These are phyloP conservation scores for Phoeniculus purpureus DNA, from an alignment of 2,797 vertebrate species.

Conservation along the genomic window DNA sequence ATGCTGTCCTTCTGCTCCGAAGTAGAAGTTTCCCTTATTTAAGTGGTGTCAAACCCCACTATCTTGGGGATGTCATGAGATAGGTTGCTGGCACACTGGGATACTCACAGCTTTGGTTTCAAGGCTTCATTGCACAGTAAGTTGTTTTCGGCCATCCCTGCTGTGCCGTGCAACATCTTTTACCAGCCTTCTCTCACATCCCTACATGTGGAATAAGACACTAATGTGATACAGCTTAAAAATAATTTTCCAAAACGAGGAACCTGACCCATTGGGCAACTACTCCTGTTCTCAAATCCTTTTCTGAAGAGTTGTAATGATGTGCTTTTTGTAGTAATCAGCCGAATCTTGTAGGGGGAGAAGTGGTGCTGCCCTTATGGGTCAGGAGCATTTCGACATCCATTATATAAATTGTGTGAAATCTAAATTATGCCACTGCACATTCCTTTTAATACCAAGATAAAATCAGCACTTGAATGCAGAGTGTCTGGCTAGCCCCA, in stretches of 20 bases:
- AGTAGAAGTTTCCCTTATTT: background rate
- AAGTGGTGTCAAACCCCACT: background rate
- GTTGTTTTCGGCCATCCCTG: background rate
- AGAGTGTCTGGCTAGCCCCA: background rate
- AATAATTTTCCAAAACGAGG: background rate
- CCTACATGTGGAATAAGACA: background rate
- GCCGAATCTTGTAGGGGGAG: background rate
- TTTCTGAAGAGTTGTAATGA: background rate
- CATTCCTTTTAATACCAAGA: background rate
- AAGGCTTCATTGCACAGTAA: background rate
- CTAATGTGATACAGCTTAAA: background rate
- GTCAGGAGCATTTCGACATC: conserved; percentile 9
- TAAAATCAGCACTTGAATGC: background rate
- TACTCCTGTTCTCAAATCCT: background rate
- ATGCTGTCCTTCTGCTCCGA: background rate
- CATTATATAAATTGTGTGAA: conserved; percentile 1
- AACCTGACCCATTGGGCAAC: background rate
- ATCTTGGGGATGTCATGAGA: background rate
- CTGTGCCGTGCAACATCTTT: background rate
- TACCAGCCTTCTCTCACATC: background rate
- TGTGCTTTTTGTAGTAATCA: background rate
- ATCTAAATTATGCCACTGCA: background rate
- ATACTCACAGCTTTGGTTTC: background rate
- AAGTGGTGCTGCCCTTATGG: background rate
- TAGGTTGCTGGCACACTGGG: background rate